These are phyloP conservation scores for Oscheius myriophilus DNA, from an alignment of 2,888 invertebrate species.

Conservation along the genomic window DNA sequence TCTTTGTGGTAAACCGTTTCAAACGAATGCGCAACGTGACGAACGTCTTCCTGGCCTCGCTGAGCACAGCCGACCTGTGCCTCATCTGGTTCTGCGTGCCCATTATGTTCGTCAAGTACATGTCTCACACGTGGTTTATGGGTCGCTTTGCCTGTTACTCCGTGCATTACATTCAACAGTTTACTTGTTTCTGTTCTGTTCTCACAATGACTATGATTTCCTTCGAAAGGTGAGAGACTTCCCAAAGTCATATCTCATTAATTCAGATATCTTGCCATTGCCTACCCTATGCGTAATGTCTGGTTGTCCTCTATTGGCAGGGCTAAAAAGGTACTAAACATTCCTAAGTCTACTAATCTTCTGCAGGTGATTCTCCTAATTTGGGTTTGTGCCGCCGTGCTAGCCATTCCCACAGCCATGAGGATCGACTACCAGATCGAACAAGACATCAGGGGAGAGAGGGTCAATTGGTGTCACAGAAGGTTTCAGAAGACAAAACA, in stretches of 20 bases:
- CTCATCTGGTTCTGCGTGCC: slow-evolving; percentile 80
- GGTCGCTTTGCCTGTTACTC: slow-evolving; percentile 79
- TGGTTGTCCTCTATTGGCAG: slow-evolving; percentile 79
- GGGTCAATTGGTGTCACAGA: slow-evolving; percentile 53
- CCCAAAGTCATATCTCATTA: neutral
- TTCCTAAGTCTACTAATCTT: no score
- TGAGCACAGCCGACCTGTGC: slow-evolving; percentile 80
- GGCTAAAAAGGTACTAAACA: slow-evolving; percentile 77
- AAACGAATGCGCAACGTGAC: slow-evolving; percentile 74
- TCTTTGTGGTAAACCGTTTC: slow-evolving; percentile 63
- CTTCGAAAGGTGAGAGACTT: slow-evolving; percentile 77
- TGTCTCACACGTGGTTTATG: slow-evolving; percentile 80
- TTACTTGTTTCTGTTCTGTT: slow-evolving; percentile 80
- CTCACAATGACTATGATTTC: slow-evolving; percentile 81
- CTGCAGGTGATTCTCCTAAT: slow-evolving; percentile 73
- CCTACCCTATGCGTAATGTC: slow-evolving; percentile 80
- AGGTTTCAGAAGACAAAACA: slow-evolving; percentile 9
- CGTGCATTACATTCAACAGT: slow-evolving; percentile 80
- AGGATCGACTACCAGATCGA: slow-evolving; percentile 74
- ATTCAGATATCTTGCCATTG: slow-evolving; percentile 79
- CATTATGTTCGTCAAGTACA: slow-evolving; percentile 73
- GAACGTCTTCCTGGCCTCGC: slow-evolving; percentile 79
- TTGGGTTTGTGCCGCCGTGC: slow-evolving; percentile 77
- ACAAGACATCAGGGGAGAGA: slow-evolving; percentile 36
- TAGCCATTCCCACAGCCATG: slow-evolving; percentile 77